phyloP scores from a whole-genome alignment of 2,113 vertebrate species.

The Ammodytes dubius region DNA sequence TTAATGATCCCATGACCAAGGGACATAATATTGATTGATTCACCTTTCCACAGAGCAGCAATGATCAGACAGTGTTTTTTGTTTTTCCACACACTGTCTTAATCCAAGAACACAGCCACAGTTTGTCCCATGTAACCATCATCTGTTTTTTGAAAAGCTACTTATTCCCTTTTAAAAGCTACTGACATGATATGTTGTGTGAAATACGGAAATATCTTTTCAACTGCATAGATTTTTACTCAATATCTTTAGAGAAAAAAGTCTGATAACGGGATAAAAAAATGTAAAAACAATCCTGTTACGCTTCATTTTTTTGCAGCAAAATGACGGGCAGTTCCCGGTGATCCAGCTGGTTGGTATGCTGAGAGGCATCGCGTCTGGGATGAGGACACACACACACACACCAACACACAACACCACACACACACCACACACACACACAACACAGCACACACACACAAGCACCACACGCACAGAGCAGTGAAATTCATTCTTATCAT shows the following conservation, averaged over 20 bases:
- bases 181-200: not conserved
- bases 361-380: conserved; percentile 94
- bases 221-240: conserved; percentile 5
- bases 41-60: not conserved
- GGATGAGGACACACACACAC: conserved; percentile 88
- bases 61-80: not conserved
- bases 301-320: conserved; percentile 82
- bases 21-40: not conserved
- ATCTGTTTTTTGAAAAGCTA: not conserved
- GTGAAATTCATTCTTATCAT: conserved; percentile 34
- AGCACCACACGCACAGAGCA: not conserved
- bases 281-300: conserved; percentile 46
- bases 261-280: conserved; percentile 35
- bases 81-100: not conserved
- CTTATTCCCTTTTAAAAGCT: not conserved
- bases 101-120: not conserved
- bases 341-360: conserved; percentile 98
- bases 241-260: conserved; percentile 31
- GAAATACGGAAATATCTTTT: conserved; percentile 1
- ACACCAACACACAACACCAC: conserved; percentile 26
- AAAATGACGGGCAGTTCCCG: conserved; percentile 97
- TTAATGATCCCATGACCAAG: not conserved
- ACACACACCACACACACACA: conserved; percentile 4
- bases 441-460: conserved; percentile 26
- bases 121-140: not conserved